Evolutionary conservation across 2,888 invertebrate species (phyloP).

Genomic region (Pristionchus maxplancki): DNA sequence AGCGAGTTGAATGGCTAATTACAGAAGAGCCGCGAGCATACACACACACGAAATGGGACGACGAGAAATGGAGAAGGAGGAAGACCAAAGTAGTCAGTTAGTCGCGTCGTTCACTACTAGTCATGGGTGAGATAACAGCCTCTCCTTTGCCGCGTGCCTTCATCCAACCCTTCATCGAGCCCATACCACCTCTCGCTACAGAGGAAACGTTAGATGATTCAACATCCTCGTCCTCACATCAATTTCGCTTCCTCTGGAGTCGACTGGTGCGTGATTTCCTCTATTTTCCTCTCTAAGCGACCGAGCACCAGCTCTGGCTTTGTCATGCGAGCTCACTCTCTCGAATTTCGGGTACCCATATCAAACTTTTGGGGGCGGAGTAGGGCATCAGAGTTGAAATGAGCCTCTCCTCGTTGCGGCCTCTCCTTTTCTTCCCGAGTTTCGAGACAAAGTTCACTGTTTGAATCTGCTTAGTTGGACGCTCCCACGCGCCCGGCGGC

Average conservation of each 20-base stretch:
- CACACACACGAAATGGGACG: constrained; percentile 39
- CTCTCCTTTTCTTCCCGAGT: background rate
- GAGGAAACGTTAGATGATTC: background rate
- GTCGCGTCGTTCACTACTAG: background rate
- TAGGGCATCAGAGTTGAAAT: constrained; percentile 16
- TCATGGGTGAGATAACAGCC: background rate
- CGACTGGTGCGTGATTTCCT: background rate
- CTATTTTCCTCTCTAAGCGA: background rate
- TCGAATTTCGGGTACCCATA: background rate
- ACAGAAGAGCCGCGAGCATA: background rate
- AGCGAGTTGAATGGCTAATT: constrained; percentile 37
- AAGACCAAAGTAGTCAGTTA: constrained; percentile 9
- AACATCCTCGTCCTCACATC: background rate
- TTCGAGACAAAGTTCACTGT: background rate
- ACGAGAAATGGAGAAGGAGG: constrained; percentile 15
- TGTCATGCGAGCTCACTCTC: background rate
- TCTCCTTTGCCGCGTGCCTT: background rate
- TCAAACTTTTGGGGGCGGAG: background rate
- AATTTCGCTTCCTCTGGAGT: background rate
- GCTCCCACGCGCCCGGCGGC: background rate
- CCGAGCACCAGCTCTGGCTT: background rate
- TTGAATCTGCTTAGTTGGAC: background rate
- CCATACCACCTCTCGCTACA: background rate
- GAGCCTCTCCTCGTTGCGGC: background rate
- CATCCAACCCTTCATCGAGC: background rate